Conservation (phyloP, 2,888 invertebrate genomes). For the Lochmaea capreae region DNA sequence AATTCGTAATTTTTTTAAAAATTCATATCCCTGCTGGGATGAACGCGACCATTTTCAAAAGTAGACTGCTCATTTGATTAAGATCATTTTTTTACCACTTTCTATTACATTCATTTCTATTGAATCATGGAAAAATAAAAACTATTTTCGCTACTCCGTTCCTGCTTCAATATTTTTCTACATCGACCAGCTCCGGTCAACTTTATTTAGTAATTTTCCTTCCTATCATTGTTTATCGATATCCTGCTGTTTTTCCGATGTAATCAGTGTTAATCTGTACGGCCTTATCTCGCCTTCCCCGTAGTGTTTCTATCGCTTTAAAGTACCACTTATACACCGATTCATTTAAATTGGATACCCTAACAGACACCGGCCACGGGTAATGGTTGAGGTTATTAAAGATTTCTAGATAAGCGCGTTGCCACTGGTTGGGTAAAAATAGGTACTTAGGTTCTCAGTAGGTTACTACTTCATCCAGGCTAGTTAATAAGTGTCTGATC, state of each 20-base stretch:
- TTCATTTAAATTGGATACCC: slow-evolving; percentile 57
- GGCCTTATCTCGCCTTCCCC: slow-evolving; percentile 61
- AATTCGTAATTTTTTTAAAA: too few relatives aligned
- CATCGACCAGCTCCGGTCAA: slow-evolving; percentile 10
- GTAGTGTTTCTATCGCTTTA: slow-evolving; percentile 53
- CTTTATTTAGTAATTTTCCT: slow-evolving; percentile 63
- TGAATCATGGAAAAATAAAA: too few relatives aligned
- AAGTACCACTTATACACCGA: slow-evolving; percentile 45
- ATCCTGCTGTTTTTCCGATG: slow-evolving; percentile 61
- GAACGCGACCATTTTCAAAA: too few relatives aligned
- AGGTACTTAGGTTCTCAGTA: slow-evolving; percentile 2
- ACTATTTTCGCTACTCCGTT: not conserved
- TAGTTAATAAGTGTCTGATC: not conserved
- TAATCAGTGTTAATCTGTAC: slow-evolving; percentile 64
- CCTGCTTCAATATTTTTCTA: not conserved
- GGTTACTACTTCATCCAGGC: not conserved
- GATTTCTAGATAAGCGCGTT: slow-evolving; percentile 53
- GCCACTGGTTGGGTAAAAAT: slow-evolving; percentile 40
- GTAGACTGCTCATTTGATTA: too few relatives aligned
- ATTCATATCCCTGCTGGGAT: too few relatives aligned
- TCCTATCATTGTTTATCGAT: slow-evolving; percentile 63
- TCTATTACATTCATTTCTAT: too few relatives aligned
- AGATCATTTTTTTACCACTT: too few relatives aligned
- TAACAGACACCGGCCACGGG: slow-evolving; percentile 41
- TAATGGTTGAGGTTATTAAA: slow-evolving; percentile 57